These are phyloP conservation scores for Desoria tigrina DNA, from an alignment of 2,888 invertebrate genomes.

Conservation along the genomic window DNA sequence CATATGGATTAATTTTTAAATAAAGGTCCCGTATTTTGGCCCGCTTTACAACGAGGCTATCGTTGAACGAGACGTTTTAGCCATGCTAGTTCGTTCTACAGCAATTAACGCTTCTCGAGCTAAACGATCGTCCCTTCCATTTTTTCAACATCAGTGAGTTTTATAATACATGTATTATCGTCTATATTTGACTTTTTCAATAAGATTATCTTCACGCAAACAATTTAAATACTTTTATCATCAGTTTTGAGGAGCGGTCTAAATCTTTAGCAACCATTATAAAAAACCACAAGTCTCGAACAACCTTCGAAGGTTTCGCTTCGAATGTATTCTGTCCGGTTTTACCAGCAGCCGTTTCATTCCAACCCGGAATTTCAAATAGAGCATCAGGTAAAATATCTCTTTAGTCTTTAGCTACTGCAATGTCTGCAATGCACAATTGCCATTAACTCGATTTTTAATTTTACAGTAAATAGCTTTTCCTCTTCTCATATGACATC, in stretches of 20 bases:
- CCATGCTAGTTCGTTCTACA: conserved; percentile 84
- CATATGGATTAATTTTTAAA: conserved; percentile 18
- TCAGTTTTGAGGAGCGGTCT: conserved; percentile 86
- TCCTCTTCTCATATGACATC: conserved; percentile 36
- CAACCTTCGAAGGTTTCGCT: conserved; percentile 87
- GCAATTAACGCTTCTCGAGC: conserved; percentile 90
- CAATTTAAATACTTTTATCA: conserved; percentile 27
- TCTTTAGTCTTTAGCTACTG: conserved; percentile 12
- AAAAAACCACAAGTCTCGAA: conserved; percentile 77
- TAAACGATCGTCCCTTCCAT: conserved; percentile 82
- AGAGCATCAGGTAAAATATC: conserved; percentile 56
- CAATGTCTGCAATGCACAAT: background rate
- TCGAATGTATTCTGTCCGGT: conserved; percentile 71
- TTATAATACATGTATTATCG: background rate
- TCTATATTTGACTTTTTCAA: conserved; percentile 13
- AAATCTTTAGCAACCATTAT: conserved; percentile 82
- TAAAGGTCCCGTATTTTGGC: conserved; percentile 85
- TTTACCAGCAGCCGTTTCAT: conserved; percentile 61
- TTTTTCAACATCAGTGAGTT: conserved; percentile 86
- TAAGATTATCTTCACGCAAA: conserved; percentile 1
- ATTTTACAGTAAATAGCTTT: conserved; percentile 41
- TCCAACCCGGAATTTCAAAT: conserved; percentile 55
- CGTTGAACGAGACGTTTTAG: conserved; percentile 70
- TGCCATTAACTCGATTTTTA: background rate
- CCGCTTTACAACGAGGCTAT: conserved; percentile 92